These are phyloP conservation scores for Archocentrus centrarchus DNA, from an alignment of 2,113 vertebrate genomes.

Conservation along the genomic window DNA sequence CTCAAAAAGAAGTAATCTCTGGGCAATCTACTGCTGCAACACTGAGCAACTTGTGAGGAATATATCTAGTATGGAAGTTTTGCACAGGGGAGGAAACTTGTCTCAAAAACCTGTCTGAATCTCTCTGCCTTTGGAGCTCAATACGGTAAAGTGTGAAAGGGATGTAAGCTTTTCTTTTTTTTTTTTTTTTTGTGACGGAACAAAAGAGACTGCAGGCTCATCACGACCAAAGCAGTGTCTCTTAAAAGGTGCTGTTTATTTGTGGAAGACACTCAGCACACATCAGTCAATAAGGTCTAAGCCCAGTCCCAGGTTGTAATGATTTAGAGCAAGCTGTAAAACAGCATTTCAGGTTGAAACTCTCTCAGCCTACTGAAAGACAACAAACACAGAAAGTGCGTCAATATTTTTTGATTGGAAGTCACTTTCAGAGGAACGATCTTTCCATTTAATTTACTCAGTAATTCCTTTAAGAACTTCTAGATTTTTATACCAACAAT, in stretches of 20 bases:
- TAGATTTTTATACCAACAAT: background rate
- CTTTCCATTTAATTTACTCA: background rate
- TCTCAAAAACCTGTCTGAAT: background rate
- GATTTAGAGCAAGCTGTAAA: slow-evolving; percentile 29
- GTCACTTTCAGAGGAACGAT: background rate
- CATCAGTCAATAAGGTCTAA: slow-evolving; percentile 12
- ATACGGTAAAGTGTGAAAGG: background rate
- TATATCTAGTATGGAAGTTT: background rate
- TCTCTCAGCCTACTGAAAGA: background rate
- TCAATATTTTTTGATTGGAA: background rate
- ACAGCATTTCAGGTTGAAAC: slow-evolving; percentile 7
- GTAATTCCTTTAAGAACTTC: background rate
- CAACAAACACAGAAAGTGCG: background rate
- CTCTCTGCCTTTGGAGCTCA: background rate
- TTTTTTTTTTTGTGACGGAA: background rate
- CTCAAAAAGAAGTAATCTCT: background rate
- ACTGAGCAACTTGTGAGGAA: background rate
- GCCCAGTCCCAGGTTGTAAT: background rate
- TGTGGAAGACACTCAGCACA: slow-evolving; percentile 9
- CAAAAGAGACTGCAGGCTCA: background rate
- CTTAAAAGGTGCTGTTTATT: slow-evolving; percentile 34
- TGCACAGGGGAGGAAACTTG: background rate
- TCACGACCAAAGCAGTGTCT: background rate
- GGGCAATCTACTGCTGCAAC: background rate
- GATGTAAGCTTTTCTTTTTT: background rate